Conservation (phyloP, 2,797 vertebrate species). For the Sebastolobus alascanus region DNA sequence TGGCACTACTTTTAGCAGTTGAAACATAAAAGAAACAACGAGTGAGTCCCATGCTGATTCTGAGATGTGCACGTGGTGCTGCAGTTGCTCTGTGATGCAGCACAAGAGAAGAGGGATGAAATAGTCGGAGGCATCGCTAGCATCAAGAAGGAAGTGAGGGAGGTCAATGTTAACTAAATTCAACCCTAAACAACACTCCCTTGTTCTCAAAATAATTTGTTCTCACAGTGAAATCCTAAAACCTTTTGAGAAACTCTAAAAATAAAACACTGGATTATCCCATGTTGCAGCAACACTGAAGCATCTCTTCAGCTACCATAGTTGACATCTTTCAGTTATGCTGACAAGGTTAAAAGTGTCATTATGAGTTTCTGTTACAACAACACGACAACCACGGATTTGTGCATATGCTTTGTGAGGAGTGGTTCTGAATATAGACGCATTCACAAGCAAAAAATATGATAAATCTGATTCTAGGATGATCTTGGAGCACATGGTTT, state of each 20-base stretch:
- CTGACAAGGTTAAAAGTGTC: neutral
- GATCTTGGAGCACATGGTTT: constrained; percentile 3
- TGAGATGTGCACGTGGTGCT: neutral
- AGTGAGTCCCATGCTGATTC: neutral
- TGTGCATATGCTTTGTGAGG: constrained; percentile 1
- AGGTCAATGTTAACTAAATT: neutral
- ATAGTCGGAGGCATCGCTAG: neutral
- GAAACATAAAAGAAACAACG: neutral
- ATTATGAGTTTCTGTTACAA: neutral
- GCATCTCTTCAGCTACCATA: neutral
- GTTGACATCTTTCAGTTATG: neutral
- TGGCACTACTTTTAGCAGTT: constrained; percentile 14
- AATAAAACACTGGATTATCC: neutral
- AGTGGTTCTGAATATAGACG: constrained; percentile 3
- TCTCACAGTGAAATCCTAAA: neutral
- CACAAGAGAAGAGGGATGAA: neutral
- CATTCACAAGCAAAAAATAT: neutral
- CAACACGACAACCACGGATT: neutral
- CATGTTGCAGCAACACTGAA: neutral
- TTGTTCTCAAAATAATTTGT: neutral
- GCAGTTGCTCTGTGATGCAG: neutral
- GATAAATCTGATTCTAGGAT: neutral
- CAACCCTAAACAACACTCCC: neutral
- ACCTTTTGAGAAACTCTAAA: neutral
- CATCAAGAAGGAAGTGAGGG: neutral